Conservation (phyloP, 2,797 vertebrate species). For the Mus spretus region DNA sequence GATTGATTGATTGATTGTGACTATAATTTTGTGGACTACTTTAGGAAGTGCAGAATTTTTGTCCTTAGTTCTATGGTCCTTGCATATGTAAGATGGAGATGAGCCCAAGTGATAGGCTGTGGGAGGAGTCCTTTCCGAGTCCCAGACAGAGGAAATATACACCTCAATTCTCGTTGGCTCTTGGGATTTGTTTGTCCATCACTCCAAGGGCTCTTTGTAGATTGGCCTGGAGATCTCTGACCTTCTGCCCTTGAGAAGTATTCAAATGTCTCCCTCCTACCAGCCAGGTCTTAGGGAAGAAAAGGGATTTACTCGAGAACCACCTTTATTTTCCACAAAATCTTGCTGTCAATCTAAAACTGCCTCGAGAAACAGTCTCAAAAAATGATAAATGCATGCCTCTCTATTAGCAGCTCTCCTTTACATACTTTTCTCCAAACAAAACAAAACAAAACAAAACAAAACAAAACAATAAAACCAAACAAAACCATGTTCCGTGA, state of each 20-base stretch:
- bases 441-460: neutral
- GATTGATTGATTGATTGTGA: conserved; percentile 1
- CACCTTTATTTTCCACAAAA: neutral
- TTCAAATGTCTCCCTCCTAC: neutral
- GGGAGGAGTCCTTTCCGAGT: neutral
- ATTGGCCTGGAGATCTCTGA: neutral
- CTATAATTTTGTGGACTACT: conserved; percentile 62
- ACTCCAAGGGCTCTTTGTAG: neutral
- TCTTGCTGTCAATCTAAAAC: neutral
- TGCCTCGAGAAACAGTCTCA: neutral
- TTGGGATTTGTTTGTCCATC: neutral
- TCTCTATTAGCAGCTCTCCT: neutral
- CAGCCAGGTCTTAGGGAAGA: neutral
- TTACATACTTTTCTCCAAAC: neutral
- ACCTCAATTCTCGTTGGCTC: neutral
- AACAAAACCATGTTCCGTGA: neutral
- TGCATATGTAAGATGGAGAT: neutral
- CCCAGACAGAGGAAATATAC: neutral
- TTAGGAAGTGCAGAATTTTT: conserved; percentile 42
- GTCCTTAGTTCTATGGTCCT: neutral
- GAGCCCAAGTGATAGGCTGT: neutral
- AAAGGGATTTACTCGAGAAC: neutral
- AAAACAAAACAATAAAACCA: neutral
- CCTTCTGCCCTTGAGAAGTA: neutral
- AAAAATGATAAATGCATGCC: neutral